Evolutionary conservation across 1,140 invertebrate genomes (phyloP).

Genomic region (Calycopis cecrops): DNA sequence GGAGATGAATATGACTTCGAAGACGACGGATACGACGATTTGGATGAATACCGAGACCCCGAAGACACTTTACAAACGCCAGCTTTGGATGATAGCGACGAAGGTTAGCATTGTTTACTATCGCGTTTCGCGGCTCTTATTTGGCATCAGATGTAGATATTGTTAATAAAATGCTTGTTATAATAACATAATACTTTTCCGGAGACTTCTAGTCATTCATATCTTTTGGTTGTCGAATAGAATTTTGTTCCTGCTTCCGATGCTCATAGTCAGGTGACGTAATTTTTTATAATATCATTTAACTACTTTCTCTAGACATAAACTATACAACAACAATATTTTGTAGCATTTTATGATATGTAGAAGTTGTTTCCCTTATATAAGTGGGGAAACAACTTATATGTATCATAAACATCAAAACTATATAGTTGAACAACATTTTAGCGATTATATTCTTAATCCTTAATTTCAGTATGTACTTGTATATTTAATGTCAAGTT

Average conservation of each 20-base stretch:
- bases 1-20: constrained; percentile 71
- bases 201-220: neutral
- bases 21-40: constrained; percentile 70
- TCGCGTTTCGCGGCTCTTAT: constrained; percentile 35
- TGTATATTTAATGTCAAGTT: no score
- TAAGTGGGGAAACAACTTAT: no score
- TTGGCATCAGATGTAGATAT: neutral
- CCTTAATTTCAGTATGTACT: no score
- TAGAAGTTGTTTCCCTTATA: neutral
- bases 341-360: no score
- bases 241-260: neutral
- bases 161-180: neutral
- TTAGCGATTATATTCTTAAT: no score
- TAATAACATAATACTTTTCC: neutral
- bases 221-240: neutral
- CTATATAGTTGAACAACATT: no score
- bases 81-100: constrained; percentile 62
- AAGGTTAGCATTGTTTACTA: constrained; percentile 68
- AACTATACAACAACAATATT: neutral
- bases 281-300: constrained; percentile 35
- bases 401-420: no score
- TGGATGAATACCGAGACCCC: constrained; percentile 63
- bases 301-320: neutral
- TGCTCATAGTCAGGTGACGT: constrained; percentile 37
- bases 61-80: constrained; percentile 51